A percentile compares a stretch with the other conserved stretches of the same genome.
Evolutionary conservation across 2,113 vertebrate species (phyloP).

Genomic region (Salvelinus alpinus): DNA sequence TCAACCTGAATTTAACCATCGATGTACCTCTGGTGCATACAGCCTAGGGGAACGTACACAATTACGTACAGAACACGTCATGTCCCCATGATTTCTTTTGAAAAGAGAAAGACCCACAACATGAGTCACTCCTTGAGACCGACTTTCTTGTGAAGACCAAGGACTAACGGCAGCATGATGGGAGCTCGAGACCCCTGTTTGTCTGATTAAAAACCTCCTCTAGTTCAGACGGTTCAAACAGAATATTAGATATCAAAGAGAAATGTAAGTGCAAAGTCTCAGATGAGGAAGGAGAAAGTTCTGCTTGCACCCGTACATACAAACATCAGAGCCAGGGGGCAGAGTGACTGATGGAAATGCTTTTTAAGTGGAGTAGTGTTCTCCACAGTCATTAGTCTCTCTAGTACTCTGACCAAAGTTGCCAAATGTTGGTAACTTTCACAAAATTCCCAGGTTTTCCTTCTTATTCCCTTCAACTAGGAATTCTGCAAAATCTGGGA

Average conservation of each 20-base stretch:
- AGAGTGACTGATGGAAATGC: not conserved
- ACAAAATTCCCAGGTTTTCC: too few relatives aligned
- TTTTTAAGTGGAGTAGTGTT: not conserved
- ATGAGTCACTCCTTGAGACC: not conserved
- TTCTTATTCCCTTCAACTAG: too few relatives aligned
- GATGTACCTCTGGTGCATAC: not conserved
- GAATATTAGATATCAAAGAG: constrained; percentile 5
- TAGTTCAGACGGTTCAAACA: constrained; percentile 3
- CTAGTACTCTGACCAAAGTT: not conserved
- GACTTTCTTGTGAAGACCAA: not conserved
- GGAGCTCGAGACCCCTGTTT: not conserved
- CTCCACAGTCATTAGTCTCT: not conserved
- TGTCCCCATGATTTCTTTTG: not conserved
- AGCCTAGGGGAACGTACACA: not conserved
- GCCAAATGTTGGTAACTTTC: not conserved
- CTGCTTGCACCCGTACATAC: not conserved
- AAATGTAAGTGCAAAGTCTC: not conserved
- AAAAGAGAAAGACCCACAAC: not conserved
- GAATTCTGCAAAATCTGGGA: not conserved
- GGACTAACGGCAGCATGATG: not conserved
- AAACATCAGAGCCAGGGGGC: not conserved
- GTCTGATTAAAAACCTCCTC: not conserved
- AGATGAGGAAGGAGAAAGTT: not conserved
- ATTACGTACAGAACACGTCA: not conserved
- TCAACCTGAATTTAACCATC: not conserved